Evolutionary conservation across 2,888 invertebrate genomes (phyloP).

Genomic region (Marronus borbonicus): DNA sequence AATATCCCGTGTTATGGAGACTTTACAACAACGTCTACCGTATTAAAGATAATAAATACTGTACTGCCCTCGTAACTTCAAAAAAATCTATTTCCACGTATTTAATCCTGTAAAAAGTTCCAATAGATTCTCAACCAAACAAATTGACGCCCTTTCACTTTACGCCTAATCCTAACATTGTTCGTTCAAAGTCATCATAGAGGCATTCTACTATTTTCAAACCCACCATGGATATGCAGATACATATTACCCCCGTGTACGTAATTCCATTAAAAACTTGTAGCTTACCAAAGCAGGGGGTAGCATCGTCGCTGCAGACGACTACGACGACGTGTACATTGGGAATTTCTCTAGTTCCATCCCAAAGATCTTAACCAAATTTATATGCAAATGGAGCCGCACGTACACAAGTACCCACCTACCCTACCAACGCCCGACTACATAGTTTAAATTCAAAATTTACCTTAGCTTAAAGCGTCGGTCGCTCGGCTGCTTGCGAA

Average conservation of each 20-base stretch:
- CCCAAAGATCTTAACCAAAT: slow-evolving; percentile 50
- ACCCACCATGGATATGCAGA: too few species aligned
- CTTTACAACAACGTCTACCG: too few species aligned
- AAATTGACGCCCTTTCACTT: too few species aligned
- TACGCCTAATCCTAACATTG: too few species aligned
- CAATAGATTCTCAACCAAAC: too few species aligned
- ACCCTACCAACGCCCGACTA: slow-evolving; percentile 1
- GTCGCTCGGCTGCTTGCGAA: background rate
- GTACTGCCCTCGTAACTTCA: too few species aligned
- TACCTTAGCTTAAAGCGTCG: slow-evolving; percentile 28
- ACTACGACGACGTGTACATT: background rate
- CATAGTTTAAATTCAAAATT: slow-evolving; percentile 46
- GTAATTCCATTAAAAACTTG: slow-evolving; percentile 13
- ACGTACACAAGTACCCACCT: background rate
- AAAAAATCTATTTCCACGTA: too few species aligned
- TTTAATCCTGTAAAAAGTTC: too few species aligned
- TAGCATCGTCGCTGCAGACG: background rate
- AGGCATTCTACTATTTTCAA: too few species aligned
- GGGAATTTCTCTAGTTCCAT: slow-evolving; percentile 52
- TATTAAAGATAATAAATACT: too few species aligned
- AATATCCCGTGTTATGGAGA: too few species aligned
- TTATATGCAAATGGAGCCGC: slow-evolving; percentile 42
- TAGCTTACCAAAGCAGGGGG: background rate
- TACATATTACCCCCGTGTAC: background rate
- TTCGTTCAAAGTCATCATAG: too few species aligned